Evolutionary conservation across 2,888 invertebrate genomes (phyloP).

Genomic region (Nudaria mundana): DNA sequence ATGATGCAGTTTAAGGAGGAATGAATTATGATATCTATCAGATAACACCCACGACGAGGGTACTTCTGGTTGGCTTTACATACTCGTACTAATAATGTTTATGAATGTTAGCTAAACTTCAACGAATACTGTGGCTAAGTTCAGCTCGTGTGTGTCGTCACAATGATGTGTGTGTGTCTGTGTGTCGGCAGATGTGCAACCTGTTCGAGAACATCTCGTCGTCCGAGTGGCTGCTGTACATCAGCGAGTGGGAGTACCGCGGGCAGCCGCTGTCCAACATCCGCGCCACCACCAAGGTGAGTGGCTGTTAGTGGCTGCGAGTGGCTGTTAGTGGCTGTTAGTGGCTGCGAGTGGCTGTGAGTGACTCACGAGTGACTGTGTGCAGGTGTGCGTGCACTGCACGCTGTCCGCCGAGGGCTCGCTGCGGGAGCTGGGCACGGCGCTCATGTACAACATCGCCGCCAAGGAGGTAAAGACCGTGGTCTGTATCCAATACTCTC

Average conservation of each 20-base stretch:
- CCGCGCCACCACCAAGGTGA: conserved; percentile 92
- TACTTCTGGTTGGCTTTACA: too few species aligned
- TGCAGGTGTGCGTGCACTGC: conserved; percentile 91
- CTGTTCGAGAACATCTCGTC: conserved; percentile 93
- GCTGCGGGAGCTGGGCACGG: conserved; percentile 90
- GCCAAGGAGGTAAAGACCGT: conserved; percentile 98
- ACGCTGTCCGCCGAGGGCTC: conserved; percentile 86
- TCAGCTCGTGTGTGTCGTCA: too few species aligned
- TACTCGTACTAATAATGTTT: too few species aligned
- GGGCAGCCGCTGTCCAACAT: conserved; percentile 92
- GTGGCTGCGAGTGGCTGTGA: background rate
- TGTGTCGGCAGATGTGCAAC: conserved; percentile 87
- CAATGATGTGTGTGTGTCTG: background rate
- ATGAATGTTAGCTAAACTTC: too few species aligned
- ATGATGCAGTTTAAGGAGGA: too few species aligned
- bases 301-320: too few species aligned
- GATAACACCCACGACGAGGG: too few species aligned
- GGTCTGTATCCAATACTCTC: conserved; percentile 89
- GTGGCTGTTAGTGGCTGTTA: background rate
- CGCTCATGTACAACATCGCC: conserved; percentile 94
- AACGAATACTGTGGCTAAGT: too few species aligned
- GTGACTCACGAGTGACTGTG: conserved; percentile 6
- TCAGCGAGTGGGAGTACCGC: conserved; percentile 93
- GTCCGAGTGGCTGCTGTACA: conserved; percentile 96
- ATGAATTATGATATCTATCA: too few species aligned